A percentile compares a stretch with the other conserved stretches of the same genome.
Evolutionary conservation across 2,888 invertebrate species (phyloP).

Genomic region (Ligdia adustata): DNA sequence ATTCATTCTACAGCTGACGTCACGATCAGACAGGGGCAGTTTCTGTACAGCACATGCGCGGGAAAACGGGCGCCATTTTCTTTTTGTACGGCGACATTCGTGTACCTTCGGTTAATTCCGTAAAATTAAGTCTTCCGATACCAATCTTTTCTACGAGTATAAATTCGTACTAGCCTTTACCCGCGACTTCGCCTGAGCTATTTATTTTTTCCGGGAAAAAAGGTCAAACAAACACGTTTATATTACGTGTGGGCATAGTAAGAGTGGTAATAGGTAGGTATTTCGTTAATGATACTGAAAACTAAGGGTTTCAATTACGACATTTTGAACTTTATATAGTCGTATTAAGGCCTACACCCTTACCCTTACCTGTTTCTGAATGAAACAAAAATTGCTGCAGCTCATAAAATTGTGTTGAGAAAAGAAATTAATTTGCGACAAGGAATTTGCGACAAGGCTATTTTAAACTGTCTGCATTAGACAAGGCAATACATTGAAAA

Average conservation of each 20-base stretch:
- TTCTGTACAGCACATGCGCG: slow-evolving; percentile 61
- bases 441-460: neutral
- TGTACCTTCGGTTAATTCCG: slow-evolving; percentile 46
- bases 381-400: neutral
- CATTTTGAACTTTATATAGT: too few species aligned
- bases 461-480: neutral
- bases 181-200: too few species aligned
- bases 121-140: too few species aligned
- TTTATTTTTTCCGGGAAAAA: too few species aligned
- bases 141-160: too few species aligned
- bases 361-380: slow-evolving; percentile 39
- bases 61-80: slow-evolving; percentile 60
- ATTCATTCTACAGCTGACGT: slow-evolving; percentile 57
- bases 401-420: neutral
- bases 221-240: too few species aligned
- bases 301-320: too few species aligned
- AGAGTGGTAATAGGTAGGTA: too few species aligned
- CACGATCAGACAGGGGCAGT: slow-evolving; percentile 49
- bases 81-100: slow-evolving; percentile 50
- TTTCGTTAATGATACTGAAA: too few species aligned
- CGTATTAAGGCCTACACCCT: too few species aligned
- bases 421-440: neutral
- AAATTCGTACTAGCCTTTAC: too few species aligned
- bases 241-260: too few species aligned
- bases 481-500: neutral